Conservation (phyloP, 2,888 invertebrate species). For the Asteroscopus sphinx region DNA sequence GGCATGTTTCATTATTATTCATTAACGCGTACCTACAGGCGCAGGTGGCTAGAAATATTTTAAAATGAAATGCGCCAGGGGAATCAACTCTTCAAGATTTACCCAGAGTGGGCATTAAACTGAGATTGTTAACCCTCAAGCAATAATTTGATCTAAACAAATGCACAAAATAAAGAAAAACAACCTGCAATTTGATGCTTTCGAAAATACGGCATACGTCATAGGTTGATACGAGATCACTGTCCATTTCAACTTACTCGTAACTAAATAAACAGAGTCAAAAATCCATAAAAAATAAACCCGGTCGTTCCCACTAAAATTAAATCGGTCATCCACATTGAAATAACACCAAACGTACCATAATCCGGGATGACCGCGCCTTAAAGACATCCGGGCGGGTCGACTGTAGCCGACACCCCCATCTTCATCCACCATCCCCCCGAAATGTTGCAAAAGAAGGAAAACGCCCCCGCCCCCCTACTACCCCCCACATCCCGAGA, state of each 20-base stretch:
- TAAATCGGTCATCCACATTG: slow-evolving; percentile 45
- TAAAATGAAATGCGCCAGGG: no score
- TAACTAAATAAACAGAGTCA: background rate
- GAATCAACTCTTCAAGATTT: no score
- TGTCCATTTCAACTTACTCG: background rate
- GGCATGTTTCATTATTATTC: no score
- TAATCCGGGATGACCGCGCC: slow-evolving; percentile 61
- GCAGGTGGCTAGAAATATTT: no score
- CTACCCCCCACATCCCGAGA: slow-evolving; percentile 63
- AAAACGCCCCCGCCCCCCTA: slow-evolving; percentile 64
- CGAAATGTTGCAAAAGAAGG: slow-evolving; percentile 78
- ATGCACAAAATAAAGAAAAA: no score
- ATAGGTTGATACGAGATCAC: background rate
- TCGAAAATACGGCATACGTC: no score
- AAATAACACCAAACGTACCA: slow-evolving; percentile 55
- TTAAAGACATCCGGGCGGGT: slow-evolving; percentile 62
- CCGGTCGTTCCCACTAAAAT: slow-evolving; percentile 17
- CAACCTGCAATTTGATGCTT: no score
- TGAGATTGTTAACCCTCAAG: no score
- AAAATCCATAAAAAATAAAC: slow-evolving; percentile 4
- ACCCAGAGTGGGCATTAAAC: no score
- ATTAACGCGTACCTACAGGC: no score
- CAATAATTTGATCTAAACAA: no score
- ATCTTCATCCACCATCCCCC: slow-evolving; percentile 45
- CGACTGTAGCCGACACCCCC: slow-evolving; percentile 59